Base-by-base conservation (phyloP, 1,140 invertebrate species). In the Listronotus oregonensis region DNA sequence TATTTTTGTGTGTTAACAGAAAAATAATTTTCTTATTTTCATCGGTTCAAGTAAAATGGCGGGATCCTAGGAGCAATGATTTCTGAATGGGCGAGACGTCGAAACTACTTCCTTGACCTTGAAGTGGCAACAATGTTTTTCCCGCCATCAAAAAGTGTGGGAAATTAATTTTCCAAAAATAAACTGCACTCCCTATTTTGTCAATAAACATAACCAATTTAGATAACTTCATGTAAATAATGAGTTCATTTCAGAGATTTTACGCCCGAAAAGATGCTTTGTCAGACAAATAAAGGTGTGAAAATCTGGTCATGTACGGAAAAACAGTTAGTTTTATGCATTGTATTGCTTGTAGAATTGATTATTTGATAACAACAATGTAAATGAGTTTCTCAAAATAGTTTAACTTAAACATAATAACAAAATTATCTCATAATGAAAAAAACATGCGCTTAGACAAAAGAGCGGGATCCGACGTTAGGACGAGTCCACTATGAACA, bases 401-500 rank as follows among this genome's bases (percentile, higher is more conserved):
- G 43, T 46, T 18, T 46, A 46, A 46, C 10, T 46, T n/a, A n/a
- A 11, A 4, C 12, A 15, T 46, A 50, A 50, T 50, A 50, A 12
- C 21, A 39, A 59, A 15, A 17, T 59, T 15, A 59, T 59, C 39
- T 15, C 11, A 40, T 37, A 44, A 58, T 57, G 60, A 64, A 47
- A 69, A n/a, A 67, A 70, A 64, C 67, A 75, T 69, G 71, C 69
- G 71, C 61, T 60, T 64, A 68, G 63, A 69, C 68, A 76, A 77
- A 78, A 74, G 75, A 73, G 74, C 71, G 76, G 73, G 74, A 71
- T 72, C 49, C 49, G 39, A 65, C 62, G 64, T 67, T 67, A 47
- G 74, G 77, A 74, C 70, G 70, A 75, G 68, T 77, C 77, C 76
- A 78, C 73, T 74, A 63, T 44, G 14, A 57, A 43, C 47, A 40